phyloP scores from a whole-genome alignment of 2,113 vertebrate species.

The Lepus americanus region DNA sequence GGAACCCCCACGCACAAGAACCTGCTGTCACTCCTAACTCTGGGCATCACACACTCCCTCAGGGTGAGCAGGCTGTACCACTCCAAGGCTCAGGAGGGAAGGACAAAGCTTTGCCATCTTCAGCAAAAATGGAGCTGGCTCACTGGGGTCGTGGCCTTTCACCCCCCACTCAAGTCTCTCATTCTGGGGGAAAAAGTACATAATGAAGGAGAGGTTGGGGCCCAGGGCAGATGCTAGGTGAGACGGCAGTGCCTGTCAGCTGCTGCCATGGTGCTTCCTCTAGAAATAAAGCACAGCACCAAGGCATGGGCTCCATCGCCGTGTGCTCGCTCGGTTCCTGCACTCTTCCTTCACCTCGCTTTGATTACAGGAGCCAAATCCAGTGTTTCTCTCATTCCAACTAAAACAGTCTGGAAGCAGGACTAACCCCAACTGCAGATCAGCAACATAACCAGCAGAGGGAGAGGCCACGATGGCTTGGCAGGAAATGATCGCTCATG shows the following conservation, averaged over 20 bases:
- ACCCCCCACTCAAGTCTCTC: not conserved
- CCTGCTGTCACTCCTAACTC: not conserved
- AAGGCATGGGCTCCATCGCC: not conserved
- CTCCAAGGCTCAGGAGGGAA: not conserved
- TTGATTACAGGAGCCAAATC: slow-evolving; percentile 27
- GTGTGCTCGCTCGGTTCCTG: slow-evolving; percentile 22
- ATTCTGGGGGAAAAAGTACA: not conserved
- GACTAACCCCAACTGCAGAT: not conserved
- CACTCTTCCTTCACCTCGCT: not conserved
- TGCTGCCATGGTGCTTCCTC: not conserved
- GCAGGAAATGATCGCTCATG: slow-evolving; percentile 61
- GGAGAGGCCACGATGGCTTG: slow-evolving; percentile 19
- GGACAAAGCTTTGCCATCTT: not conserved
- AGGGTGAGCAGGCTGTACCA: not conserved
- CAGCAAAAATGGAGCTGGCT: slow-evolving; percentile 37
- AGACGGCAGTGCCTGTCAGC: not conserved
- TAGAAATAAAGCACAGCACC: not conserved
- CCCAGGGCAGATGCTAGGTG: not conserved
- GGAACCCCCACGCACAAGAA: not conserved
- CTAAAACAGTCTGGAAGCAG: not conserved
- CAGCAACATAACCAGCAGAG: not conserved
- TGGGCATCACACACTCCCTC: not conserved
- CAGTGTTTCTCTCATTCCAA: slow-evolving; percentile 10
- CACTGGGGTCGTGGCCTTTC: not conserved
- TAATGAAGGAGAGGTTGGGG: slow-evolving; percentile 2